Base-by-base conservation (phyloP, 2,797 vertebrate species). In the Sebastes matsubarae region DNA sequence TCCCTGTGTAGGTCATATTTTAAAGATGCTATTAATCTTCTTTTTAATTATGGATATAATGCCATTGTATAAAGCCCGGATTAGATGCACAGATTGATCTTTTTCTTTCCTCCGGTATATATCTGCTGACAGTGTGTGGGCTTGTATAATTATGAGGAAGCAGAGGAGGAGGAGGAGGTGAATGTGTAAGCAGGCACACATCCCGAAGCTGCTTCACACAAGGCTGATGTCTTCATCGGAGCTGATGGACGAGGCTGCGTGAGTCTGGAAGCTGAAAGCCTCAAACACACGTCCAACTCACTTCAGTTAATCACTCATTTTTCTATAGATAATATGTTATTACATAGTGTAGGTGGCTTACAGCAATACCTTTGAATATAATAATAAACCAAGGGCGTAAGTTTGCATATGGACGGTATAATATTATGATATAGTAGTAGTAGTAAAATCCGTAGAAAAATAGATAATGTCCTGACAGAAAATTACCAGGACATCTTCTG, bases 41-140 rank as follows among this genome's bases (percentile, higher is more conserved):
- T 86, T 88, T 90, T 91, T 91, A 89, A 93, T 94, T 92, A 92
- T 78, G 71, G 84, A 77, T 87, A 85, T 81, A 88, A 91, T 84
- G 85, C 72, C 80, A 77, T 60, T 78, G 79, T 87, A 77, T 82
- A 77, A 88, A 90, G 84, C 63, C 63, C 18, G 67, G 78, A 90
- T 89, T 77, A 91, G 86, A 90, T 84, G 73, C 75, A 79, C 34
- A 85, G 79, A 90, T 91, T 87, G 86, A 92, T 91, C 74, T 87
- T 88, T 61, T 82, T 63, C 76, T 70, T 34, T 6, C 8, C 27
- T 52, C 12, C 57, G 29, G 75, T 63, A 36, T 69, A 64, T 77
- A 72, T 72, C 80, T 72, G 61, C 75, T 85, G 90, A 88, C 85
- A 84, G 78, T 55, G 68, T 87, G 75, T 84, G 84, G 77, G 75